These are phyloP conservation scores for Scomber scombrus DNA, from an alignment of 2,113 vertebrate species.

Conservation along the genomic window DNA sequence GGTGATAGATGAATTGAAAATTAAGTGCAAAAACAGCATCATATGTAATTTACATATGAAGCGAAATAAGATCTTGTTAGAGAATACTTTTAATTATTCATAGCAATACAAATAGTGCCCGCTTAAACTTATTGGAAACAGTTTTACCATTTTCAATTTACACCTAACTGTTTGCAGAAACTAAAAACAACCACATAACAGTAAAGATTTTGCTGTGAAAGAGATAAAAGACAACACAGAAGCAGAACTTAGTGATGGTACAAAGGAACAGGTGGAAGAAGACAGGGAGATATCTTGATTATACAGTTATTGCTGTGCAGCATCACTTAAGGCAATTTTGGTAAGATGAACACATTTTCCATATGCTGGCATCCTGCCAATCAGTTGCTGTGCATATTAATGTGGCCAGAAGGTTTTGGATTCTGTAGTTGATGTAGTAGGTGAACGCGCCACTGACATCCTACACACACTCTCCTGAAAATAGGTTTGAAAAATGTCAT, in stretches of 20 bases:
- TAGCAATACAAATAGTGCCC: not conserved
- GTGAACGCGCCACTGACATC: constrained; percentile 59
- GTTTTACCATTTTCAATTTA: constrained; percentile 10
- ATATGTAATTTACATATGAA: not conserved
- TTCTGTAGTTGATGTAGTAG: constrained; percentile 53
- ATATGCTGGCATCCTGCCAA: constrained; percentile 61
- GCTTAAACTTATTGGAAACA: not conserved
- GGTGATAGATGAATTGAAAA: not conserved
- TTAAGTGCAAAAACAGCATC: not conserved
- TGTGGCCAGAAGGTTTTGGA: constrained; percentile 58
- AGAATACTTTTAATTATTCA: not conserved
- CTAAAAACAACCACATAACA: constrained; percentile 26
- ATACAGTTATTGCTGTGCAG: constrained; percentile 64
- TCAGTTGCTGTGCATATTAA: constrained; percentile 66
- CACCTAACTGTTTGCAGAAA: constrained; percentile 11
- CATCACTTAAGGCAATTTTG: constrained; percentile 67
- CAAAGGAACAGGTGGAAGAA: constrained; percentile 15
- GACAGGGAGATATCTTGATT: constrained; percentile 70
- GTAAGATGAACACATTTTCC: constrained; percentile 72
- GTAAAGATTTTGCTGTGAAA: not conserved
- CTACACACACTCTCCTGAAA: constrained; percentile 45
- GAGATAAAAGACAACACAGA: not conserved
- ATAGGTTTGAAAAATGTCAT: constrained; percentile 52
- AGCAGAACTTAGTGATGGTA: constrained; percentile 21
- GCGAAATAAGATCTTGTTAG: not conserved